Evolutionary conservation across 2,888 invertebrate genomes (phyloP).

Genomic region (Dascillus cervinus): DNA sequence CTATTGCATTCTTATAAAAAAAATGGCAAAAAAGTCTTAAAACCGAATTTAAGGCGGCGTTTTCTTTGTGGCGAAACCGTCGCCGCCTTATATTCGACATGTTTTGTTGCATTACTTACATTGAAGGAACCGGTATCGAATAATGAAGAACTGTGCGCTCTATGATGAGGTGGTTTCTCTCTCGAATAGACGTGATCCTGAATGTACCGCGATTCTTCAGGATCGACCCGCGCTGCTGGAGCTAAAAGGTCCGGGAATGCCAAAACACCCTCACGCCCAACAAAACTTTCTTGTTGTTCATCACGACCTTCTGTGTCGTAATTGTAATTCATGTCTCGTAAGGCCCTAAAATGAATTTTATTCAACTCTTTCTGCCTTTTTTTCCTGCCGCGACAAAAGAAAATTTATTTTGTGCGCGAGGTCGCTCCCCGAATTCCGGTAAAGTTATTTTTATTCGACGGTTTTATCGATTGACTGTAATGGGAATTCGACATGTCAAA

Average conservation of each 20-base stretch:
- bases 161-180: slow-evolving; percentile 25
- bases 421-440: too few relatives aligned
- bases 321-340: slow-evolving; percentile 27
- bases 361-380: too few relatives aligned
- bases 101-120: slow-evolving; percentile 17
- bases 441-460: too few relatives aligned
- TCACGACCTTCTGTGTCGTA: slow-evolving; percentile 25
- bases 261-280: slow-evolving; percentile 30
- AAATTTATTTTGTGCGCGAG: too few relatives aligned
- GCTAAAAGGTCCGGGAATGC: slow-evolving; percentile 41
- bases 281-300: slow-evolving; percentile 25
- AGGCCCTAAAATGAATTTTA: slow-evolving; percentile 19
- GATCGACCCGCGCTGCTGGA: slow-evolving; percentile 30
- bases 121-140: slow-evolving; percentile 33
- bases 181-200: slow-evolving; percentile 33
- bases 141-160: slow-evolving; percentile 28
- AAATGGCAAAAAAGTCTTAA: too few relatives aligned
- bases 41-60: too few relatives aligned
- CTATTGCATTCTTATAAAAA: too few relatives aligned
- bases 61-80: too few relatives aligned
- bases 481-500: too few relatives aligned
- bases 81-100: too few relatives aligned
- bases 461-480: too few relatives aligned
- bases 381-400: too few relatives aligned
- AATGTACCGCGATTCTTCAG: slow-evolving; percentile 28